phyloP scores from a whole-genome alignment of 2,797 vertebrate species.

The Silurus lanzhouensis region DNA sequence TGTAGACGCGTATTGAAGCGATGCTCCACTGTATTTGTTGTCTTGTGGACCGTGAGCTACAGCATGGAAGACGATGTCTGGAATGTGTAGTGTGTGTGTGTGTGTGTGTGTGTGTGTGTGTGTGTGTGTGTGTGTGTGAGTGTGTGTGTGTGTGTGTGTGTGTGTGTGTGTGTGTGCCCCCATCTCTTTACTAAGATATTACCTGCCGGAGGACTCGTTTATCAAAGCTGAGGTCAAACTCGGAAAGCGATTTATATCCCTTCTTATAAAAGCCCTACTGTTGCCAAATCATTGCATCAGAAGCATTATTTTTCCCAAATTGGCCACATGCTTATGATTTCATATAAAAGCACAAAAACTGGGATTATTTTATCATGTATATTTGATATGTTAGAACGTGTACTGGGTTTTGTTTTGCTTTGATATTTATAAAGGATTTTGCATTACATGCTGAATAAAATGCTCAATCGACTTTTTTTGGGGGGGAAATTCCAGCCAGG shows the following conservation, averaged over 20 bases:
- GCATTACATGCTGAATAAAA: not conserved
- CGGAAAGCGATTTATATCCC: not conserved
- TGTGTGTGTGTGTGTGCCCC: not conserved
- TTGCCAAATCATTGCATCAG: not conserved
- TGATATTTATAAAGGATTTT: not conserved
- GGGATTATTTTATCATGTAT: not conserved
- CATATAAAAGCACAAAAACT: not conserved
- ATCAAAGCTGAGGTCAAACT: not conserved
- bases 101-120: constrained; percentile 9
- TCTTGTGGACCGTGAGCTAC: not conserved
- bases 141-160: not conserved
- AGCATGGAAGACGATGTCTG: not conserved
- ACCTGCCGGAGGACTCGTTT: too few species aligned
- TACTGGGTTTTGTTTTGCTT: not conserved
- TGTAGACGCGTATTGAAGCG: not conserved
- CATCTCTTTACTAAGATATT: not conserved
- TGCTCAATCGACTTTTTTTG: not conserved
- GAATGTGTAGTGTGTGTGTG: not conserved
- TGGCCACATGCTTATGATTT: too few species aligned
- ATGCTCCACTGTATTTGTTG: constrained; percentile 8
- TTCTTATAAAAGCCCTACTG: not conserved
- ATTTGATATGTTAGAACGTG: not conserved
- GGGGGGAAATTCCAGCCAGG: not conserved
- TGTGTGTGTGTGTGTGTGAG: not conserved
- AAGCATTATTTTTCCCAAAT: not conserved